phyloP scores from a whole-genome alignment of 1,140 invertebrate species.

The Papilio aristodemus region DNA sequence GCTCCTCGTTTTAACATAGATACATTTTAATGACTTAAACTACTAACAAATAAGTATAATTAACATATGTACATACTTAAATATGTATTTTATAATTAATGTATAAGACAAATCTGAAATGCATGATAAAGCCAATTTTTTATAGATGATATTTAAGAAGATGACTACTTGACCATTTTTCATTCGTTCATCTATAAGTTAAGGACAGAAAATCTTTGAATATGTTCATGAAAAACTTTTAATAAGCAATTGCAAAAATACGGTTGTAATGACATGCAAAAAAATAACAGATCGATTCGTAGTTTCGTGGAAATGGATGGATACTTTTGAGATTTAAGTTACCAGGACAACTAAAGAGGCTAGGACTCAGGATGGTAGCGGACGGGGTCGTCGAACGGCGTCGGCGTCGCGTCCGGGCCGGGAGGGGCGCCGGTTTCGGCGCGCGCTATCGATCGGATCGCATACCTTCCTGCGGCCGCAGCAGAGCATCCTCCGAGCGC shows the following conservation, averaged over 20 bases:
- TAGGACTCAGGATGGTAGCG: constrained; percentile 58
- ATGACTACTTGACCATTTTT: not conserved
- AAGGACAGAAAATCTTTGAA: not conserved
- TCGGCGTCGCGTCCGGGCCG: constrained; percentile 65
- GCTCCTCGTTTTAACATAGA: constrained; percentile 14
- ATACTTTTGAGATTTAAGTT: constrained; percentile 35
- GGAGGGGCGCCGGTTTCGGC: constrained; percentile 75
- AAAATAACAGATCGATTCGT: not conserved
- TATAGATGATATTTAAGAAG: not conserved
- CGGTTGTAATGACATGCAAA: not conserved
- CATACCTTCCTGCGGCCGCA: constrained; percentile 91
- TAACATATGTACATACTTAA: not conserved
- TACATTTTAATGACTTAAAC: constrained; percentile 34
- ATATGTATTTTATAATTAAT: not conserved
- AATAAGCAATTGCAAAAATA: not conserved
- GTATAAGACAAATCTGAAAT: not conserved
- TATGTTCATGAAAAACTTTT: not conserved
- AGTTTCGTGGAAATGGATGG: constrained; percentile 1
- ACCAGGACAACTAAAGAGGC: constrained; percentile 48
- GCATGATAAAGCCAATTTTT: not conserved
- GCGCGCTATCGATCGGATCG: constrained; percentile 73
- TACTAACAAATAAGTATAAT: constrained; percentile 9
- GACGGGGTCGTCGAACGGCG: constrained; percentile 76
- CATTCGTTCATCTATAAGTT: not conserved
- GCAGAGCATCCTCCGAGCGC: constrained; percentile 91